Conservation (phyloP, 2,113 vertebrate species). For the Pholis gunnellus region DNA sequence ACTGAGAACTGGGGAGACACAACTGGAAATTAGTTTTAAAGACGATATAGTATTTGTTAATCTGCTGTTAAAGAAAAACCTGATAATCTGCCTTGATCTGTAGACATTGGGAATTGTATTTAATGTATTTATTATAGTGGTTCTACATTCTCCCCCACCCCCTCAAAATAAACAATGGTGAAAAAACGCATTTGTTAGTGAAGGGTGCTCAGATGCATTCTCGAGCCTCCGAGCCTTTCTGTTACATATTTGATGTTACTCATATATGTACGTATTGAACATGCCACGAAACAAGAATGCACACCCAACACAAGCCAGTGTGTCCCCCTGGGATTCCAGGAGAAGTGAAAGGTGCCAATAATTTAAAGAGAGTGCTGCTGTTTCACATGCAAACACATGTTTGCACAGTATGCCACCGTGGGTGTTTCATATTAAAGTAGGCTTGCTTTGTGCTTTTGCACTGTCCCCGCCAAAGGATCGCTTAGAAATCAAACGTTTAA, state of each 20-base stretch:
- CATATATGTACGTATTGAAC: constrained; percentile 2
- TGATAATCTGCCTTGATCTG: not conserved
- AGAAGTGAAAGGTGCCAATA: not conserved
- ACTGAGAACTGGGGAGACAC: not conserved
- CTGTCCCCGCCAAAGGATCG: not conserved
- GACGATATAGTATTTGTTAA: not conserved
- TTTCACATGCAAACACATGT: not conserved
- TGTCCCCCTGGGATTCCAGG: not conserved
- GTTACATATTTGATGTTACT: not conserved
- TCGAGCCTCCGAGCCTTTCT: not conserved
- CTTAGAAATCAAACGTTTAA: not conserved
- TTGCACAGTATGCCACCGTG: not conserved
- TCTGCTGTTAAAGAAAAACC: not conserved
- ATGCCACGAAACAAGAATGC: not conserved
- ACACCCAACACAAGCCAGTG: not conserved
- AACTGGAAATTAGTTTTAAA: not conserved
- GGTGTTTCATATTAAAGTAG: not conserved
- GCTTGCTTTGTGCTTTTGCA: not conserved
- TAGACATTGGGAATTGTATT: not conserved
- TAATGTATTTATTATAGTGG: not conserved
- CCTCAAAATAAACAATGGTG: not conserved
- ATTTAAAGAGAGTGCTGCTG: not conserved
- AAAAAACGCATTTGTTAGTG: not conserved
- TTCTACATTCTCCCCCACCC: not conserved
- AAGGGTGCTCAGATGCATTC: not conserved